Evolutionary conservation across 37 sponge, comb jelly and placozoan genomes (phyloP).

Genomic region (Chondrilla cf. caribensis): DNA sequence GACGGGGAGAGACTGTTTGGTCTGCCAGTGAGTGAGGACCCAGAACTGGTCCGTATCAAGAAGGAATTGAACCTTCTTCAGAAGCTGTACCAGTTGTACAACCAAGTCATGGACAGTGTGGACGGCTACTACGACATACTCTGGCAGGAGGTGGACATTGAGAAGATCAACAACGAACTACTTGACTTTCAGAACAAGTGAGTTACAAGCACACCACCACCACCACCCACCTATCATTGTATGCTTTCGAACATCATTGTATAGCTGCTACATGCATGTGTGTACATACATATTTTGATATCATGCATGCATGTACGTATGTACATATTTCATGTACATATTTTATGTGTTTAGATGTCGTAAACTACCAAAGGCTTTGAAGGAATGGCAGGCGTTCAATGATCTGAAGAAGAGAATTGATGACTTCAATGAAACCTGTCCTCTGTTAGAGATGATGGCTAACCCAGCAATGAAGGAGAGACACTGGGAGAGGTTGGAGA

Average conservation of each 20-base stretch:
- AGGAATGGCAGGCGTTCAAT: constrained; percentile 97
- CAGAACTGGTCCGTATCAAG: constrained; percentile 73
- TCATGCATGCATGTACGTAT: too few species aligned
- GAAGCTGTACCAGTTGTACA: constrained; percentile 96
- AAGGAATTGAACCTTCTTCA: constrained; percentile 97
- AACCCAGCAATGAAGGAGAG: constrained; percentile 94
- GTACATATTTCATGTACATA: too few species aligned
- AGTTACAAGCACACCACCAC: constrained; percentile 11
- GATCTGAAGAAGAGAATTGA: constrained; percentile 98
- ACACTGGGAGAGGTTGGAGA: constrained; percentile 93
- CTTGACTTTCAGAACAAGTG: constrained; percentile 97
- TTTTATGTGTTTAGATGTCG: constrained; percentile 60
- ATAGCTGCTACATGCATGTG: too few species aligned
- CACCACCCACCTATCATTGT: not conserved
- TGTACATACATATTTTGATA: too few species aligned
- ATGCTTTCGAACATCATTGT: not conserved
- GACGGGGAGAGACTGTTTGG: constrained; percentile 97
- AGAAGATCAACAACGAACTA: constrained; percentile 98
- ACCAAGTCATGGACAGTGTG: constrained; percentile 95
- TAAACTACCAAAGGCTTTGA: constrained; percentile 96
- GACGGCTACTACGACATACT: constrained; percentile 98
- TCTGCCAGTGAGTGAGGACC: constrained; percentile 83
- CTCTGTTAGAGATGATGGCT: constrained; percentile 94
- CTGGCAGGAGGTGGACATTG: constrained; percentile 94
- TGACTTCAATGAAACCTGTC: constrained; percentile 97